These are phyloP conservation scores for Stegophylla sp. DNA, from an alignment of 2,888 invertebrate genomes.

Conservation along the genomic window DNA sequence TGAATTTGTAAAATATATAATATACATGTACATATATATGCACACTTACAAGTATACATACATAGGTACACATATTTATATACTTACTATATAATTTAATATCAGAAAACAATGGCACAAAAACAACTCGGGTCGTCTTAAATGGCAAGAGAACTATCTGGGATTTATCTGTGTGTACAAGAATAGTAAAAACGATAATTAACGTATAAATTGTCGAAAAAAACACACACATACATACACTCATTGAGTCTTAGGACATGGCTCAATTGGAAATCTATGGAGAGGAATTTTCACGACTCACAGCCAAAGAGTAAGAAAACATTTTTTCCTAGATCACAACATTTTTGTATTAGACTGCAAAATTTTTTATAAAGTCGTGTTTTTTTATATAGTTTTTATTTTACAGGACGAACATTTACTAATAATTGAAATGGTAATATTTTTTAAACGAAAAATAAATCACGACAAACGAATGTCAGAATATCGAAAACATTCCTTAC, in stretches of 20 bases:
- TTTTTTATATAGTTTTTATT: too few relatives aligned
- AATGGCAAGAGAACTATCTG: constrained; percentile 39
- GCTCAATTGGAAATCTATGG: background rate
- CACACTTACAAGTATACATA: background rate
- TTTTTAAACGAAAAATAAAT: too few relatives aligned
- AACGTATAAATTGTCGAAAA: background rate
- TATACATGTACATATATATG: background rate
- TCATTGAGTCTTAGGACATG: background rate
- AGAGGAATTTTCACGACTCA: constrained; percentile 1
- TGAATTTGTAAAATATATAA: background rate
- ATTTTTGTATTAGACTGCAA: too few relatives aligned
- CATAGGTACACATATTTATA: constrained; percentile 12
- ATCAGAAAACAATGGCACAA: constrained; percentile 37
- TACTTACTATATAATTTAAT: background rate
- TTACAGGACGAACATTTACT: too few relatives aligned
- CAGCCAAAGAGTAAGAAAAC: background rate
- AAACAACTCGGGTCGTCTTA: constrained; percentile 47
- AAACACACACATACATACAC: constrained; percentile 1
- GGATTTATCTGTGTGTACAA: background rate
- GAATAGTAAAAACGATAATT: background rate
- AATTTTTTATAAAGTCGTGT: too few relatives aligned
- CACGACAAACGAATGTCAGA: too few relatives aligned
- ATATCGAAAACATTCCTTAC: too few relatives aligned
- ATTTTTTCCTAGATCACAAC: background rate
- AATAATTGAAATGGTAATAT: too few relatives aligned